Evolutionary conservation across 1,140 invertebrate species (phyloP), one percentile per base, ranked within the genome.

Genomic region (Brachionus paranguensis): DNA sequence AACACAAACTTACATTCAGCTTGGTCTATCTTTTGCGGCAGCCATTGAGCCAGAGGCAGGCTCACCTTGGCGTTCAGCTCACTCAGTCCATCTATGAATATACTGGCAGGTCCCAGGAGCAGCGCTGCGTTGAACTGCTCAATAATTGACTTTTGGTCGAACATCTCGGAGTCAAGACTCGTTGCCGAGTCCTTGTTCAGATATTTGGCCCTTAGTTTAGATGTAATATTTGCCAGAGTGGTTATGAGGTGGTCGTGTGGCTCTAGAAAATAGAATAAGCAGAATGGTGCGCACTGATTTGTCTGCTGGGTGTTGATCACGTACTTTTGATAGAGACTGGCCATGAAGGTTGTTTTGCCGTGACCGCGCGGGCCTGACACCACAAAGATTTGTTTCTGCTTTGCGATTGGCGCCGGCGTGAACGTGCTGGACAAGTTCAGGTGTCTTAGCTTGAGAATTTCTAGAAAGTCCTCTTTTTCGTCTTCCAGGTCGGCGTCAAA

Each of bases 11-110:
- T 81, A 29, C 53, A 60, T 6, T 81, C 64, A 20, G 78, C 6
- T 8, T 81, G 11, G n/a, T 72, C 68, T 10, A 81, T 14, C 24
- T 37, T 45, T 17, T 8, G 4, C 11, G 78, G 78, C 41, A 81
- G 20, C 78, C 78, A 81, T n/a, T 60, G 29, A n/a, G 5, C 14
- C 3, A 81, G 3, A 12, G n/a, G 17, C 17, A 81, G n/a, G 24
- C 33, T 64, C 33, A 14, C 45, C 12, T 64, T 20, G 0, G 50
- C n/a, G 14, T 41, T 45, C 6, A 81, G 41, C 53, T 68, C 53
- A 55, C 53, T 68, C 11, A 81, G 33, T 24, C 78, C 78, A 64
- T 81, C 78, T 37, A 81, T 60, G 33, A 81, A 81, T 81, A 81
- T 64, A 27, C 17, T 45, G 11, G 20, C 78, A 3, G 78, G 78